A percentile compares a stretch with the other conserved stretches of the same genome.
Evolutionary conservation across 1,140 invertebrate genomes (phyloP).

Genomic region (Hyles euphorbiae): DNA sequence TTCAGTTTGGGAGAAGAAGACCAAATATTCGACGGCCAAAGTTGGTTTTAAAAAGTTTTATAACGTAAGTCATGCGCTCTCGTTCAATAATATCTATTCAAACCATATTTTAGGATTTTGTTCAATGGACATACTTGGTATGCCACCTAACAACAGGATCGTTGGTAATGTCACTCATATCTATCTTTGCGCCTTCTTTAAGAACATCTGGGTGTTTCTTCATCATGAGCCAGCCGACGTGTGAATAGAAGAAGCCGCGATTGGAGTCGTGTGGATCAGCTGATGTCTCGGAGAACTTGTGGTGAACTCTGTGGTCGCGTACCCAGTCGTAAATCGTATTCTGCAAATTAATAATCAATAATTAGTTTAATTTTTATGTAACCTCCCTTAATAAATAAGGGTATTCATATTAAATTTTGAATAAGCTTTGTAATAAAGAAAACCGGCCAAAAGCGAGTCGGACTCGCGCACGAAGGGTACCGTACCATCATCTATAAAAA

Average conservation of each 20-base stretch:
- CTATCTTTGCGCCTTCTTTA: constrained; percentile 82
- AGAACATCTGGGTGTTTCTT: constrained; percentile 90
- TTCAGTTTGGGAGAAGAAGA: too few relatives aligned
- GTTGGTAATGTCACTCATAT: constrained; percentile 85
- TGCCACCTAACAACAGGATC: constrained; percentile 87
- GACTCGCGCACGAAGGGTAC: too few relatives aligned
- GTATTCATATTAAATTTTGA: too few relatives aligned
- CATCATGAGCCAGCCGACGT: constrained; percentile 93
- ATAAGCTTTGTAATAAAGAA: too few relatives aligned
- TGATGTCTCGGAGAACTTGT: constrained; percentile 92
- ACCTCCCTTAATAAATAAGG: too few relatives aligned
- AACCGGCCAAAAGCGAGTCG: too few relatives aligned
- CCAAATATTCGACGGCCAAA: too few relatives aligned
- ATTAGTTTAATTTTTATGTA: not conserved
- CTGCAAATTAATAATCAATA: constrained; percentile 38
- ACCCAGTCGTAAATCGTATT: constrained; percentile 83
- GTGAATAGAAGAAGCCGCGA: constrained; percentile 94
- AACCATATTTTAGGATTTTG: too few relatives aligned
- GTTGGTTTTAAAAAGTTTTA: too few relatives aligned
- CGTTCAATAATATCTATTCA: too few relatives aligned
- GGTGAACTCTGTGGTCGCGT: constrained; percentile 91
- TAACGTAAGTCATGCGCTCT: too few relatives aligned
- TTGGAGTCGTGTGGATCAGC: constrained; percentile 93
- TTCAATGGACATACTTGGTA: constrained; percentile 75
- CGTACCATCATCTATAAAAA: too few relatives aligned